Base-by-base conservation (phyloP, 2,888 invertebrate genomes). In the Agelastica alni region DNA sequence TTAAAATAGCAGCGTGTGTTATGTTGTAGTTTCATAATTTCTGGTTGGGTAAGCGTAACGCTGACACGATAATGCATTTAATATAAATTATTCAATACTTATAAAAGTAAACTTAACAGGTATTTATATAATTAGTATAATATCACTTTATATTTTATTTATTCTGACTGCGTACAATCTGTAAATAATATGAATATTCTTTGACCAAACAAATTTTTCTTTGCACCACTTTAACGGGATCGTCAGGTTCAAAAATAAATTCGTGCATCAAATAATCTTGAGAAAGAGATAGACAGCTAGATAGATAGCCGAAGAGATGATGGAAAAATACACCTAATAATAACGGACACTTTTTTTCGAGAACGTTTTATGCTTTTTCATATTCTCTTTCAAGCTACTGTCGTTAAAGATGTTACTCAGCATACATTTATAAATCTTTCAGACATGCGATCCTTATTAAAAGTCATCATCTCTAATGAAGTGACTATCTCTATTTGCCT, bases 401-500 rank as follows among this genome's bases (percentile, higher is more conserved):
- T 28, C 42, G 42, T 44, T 30, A 31, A 46, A 48, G 28, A 12
- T 39, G 13, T 39, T 48, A 30, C 13, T 9, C 14, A 28, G n/a
- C 13, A 9, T 46, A 46, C 13, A 10, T 13, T 12, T 20, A 39
- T 39, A 36, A 12, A 45, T 34, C 13, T 47, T 13, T 30, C 9
- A 30, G 39, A 54, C 51, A 53, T 53, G 49, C 55, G 45, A 51
- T 55, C 41, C 45, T 30, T 41, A 55, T 45, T 45, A 43, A 46
- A 30, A 37, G 32, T 46, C 41, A 55, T 55, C 36, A 51, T 46
- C 28, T 34, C 39, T 55, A 55, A 55, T 55, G 30, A 51, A 51
- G 46, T 45, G 32, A 42, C 37, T 51, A 49, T 49, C 43, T 54
- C 49, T 45, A 43, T 41, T 39, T 18, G n/a, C 7, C 12, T 42